These are phyloP conservation scores for Ceratina australensis DNA, from an alignment of 1,140 invertebrate species.

Conservation along the genomic window DNA sequence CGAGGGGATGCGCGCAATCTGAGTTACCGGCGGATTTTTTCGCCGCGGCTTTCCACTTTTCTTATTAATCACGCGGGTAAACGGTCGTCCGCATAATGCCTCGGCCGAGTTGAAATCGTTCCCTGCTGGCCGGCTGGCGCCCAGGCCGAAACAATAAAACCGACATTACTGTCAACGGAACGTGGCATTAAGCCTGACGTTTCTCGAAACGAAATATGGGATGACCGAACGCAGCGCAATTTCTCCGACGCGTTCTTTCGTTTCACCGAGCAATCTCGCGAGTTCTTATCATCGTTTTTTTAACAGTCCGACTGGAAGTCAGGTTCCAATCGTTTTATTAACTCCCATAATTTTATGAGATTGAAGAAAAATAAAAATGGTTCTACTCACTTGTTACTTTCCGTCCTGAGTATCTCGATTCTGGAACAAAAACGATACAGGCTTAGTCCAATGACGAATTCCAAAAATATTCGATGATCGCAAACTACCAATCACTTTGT, in stretches of 20 bases:
- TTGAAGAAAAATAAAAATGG: neutral
- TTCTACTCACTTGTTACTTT: conserved; percentile 68
- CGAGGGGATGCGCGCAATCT: neutral
- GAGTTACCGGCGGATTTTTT: too few relatives aligned
- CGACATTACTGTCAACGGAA: conserved; percentile 3
- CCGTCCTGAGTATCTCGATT: conserved; percentile 47
- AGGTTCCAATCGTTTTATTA: too few relatives aligned
- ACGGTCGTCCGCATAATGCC: too few relatives aligned
- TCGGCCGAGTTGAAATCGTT: neutral
- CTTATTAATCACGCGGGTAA: too few relatives aligned
- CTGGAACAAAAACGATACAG: conserved; percentile 25
- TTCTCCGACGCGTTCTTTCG: neutral
- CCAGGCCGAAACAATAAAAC: neutral
- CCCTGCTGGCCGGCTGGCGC: neutral
- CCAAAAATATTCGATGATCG: too few relatives aligned
- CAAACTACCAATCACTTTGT: too few relatives aligned
- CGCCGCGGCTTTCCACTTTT: too few relatives aligned
- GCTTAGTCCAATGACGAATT: too few relatives aligned
- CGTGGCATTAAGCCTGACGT: conserved; percentile 3
- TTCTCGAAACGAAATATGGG: neutral
- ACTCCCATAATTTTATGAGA: too few relatives aligned
- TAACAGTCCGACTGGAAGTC: too few relatives aligned
- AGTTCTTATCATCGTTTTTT: too few relatives aligned
- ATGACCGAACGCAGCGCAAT: neutral
- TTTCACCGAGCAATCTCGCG: too few relatives aligned